Evolutionary conservation across 2,888 invertebrate genomes (phyloP).

Genomic region (Parnassius mnemosyne): DNA sequence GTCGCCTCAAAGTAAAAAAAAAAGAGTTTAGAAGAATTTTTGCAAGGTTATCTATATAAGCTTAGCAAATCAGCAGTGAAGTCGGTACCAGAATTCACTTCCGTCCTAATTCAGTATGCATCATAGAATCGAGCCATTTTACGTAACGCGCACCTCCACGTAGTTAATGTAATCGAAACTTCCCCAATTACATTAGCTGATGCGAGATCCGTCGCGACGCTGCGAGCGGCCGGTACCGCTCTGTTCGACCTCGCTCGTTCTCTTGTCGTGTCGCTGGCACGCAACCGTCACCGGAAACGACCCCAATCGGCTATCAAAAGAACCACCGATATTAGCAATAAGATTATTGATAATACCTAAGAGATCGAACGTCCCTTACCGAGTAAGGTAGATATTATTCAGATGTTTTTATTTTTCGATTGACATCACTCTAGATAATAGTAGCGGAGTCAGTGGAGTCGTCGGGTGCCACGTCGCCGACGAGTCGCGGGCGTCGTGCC

Average conservation of each 20-base stretch:
- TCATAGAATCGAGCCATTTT: conserved; percentile 81
- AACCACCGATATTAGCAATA: conserved; percentile 76
- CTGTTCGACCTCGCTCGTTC: conserved; percentile 31
- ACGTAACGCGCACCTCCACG: conserved; percentile 77
- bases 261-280: conserved; percentile 25
- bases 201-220: conserved; percentile 37
- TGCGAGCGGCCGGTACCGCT: conserved; percentile 40
- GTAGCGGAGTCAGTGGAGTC: conserved; percentile 9
- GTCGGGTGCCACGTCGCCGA: conserved; percentile 4
- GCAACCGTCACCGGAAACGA: conserved; percentile 27
- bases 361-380: conserved; percentile 80
- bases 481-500: conserved; percentile 28
- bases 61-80: conserved; percentile 78
- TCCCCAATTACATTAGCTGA: conserved; percentile 72
- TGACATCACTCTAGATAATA: conserved; percentile 57
- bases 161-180: conserved; percentile 70
- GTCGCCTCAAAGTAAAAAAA: conserved; percentile 46
- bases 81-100: conserved; percentile 80
- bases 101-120: conserved; percentile 80
- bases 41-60: conserved; percentile 76
- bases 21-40: conserved; percentile 68
- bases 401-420: conserved; percentile 72
- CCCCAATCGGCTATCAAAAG: conserved; percentile 17
- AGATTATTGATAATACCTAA: conserved; percentile 76
- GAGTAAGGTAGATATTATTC: conserved; percentile 78